phyloP scores from a whole-genome alignment of 2,113 vertebrate species.

The Hydrolagus affinis region DNA sequence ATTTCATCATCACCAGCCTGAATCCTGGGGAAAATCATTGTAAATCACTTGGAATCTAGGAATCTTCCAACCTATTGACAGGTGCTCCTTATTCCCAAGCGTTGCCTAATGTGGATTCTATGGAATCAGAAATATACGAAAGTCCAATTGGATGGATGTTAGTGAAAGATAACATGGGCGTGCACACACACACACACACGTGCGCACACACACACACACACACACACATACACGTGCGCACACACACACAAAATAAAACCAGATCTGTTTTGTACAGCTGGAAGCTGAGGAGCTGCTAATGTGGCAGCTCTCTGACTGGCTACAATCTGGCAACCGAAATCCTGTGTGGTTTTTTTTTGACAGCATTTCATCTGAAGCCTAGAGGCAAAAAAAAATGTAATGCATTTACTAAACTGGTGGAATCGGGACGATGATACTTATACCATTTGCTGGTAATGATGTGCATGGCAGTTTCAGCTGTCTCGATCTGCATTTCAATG shows the following conservation, averaged over 20 bases:
- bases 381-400: conserved; percentile 67
- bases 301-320: conserved; percentile 67
- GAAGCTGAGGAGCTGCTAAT: conserved; percentile 36
- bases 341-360: conserved; percentile 64
- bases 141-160: not conserved
- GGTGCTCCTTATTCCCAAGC: no score
- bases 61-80: no score
- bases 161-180: not conserved
- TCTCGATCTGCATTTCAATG: conserved; percentile 76
- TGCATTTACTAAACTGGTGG: conserved; percentile 68
- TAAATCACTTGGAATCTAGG: no score
- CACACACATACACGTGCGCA: conserved; percentile 18
- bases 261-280: not conserved
- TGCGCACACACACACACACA: conserved; percentile 3
- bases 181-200: not conserved
- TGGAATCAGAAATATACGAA: no score
- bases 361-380: conserved; percentile 78
- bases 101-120: no score
- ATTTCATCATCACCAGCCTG: no score
- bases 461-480: conserved; percentile 74
- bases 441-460: conserved; percentile 80
- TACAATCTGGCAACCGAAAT: conserved; percentile 68
- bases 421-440: conserved; percentile 71
- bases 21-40: no score
- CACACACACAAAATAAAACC: conserved; percentile 23